Conservation (phyloP, 2,888 invertebrate species). For the Hedya salicella region DNA sequence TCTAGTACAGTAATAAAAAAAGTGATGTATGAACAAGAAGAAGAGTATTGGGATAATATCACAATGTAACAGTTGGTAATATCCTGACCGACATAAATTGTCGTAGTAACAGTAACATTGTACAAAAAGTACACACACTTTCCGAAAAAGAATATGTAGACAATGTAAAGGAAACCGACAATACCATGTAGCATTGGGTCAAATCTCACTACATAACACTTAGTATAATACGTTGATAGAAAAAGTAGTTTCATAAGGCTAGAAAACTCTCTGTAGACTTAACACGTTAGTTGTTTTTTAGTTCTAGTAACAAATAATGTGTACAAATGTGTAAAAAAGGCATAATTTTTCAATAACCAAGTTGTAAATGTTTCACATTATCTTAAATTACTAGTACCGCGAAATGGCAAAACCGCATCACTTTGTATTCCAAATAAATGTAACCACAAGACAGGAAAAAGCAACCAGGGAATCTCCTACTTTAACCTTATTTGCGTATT, state of each 20-base stretch:
- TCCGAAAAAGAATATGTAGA: too few relatives aligned
- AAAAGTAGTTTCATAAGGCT: background rate
- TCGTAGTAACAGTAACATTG: too few relatives aligned
- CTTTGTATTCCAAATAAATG: constrained; percentile 13
- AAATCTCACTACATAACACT: too few relatives aligned
- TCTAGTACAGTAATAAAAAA: too few relatives aligned
- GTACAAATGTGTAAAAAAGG: background rate
- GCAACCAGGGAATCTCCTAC: background rate
- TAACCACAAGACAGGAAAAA: constrained; percentile 23
- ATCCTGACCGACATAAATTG: too few relatives aligned
- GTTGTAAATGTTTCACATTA: background rate
- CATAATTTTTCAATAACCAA: background rate
- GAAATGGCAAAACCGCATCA: constrained; percentile 29
- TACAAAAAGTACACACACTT: too few relatives aligned
- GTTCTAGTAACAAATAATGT: background rate
- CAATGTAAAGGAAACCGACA: too few relatives aligned
- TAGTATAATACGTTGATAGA: too few relatives aligned
- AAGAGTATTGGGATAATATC: too few relatives aligned
- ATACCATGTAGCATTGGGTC: too few relatives aligned
- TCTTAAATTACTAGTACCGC: constrained; percentile 5
- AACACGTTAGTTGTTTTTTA: background rate
- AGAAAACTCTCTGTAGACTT: background rate
- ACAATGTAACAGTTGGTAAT: too few relatives aligned
- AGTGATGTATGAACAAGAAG: too few relatives aligned
- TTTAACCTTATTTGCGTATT: background rate